phyloP scores from a whole-genome alignment of 2,113 vertebrate species.

The Petrocephalus microphthalmus region DNA sequence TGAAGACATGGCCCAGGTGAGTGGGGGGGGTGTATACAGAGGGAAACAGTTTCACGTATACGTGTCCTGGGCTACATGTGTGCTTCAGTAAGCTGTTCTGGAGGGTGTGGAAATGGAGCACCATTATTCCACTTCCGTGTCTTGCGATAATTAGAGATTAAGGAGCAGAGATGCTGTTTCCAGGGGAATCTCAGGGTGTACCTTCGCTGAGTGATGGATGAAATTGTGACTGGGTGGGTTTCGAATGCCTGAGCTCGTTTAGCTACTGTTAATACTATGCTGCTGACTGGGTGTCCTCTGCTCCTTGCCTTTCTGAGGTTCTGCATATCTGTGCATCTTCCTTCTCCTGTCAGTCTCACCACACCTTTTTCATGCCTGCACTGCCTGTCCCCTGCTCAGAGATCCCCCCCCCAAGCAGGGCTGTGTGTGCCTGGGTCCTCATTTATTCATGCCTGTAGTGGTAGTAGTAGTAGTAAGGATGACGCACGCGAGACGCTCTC shows the following conservation, averaged over 20 bases:
- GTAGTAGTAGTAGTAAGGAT: constrained; percentile 6
- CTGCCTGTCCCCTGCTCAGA: background rate
- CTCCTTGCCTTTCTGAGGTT: background rate
- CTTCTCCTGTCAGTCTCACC: background rate
- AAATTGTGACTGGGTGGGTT: background rate
- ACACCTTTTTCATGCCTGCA: background rate
- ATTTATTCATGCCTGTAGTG: background rate
- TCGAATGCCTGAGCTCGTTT: background rate
- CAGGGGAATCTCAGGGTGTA: background rate
- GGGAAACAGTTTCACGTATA: background rate
- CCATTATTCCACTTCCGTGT: background rate
- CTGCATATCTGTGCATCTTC: background rate
- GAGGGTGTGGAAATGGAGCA: background rate
- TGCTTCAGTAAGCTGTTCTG: background rate
- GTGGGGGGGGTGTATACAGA: background rate
- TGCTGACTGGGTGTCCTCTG: background rate
- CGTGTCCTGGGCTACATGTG: background rate
- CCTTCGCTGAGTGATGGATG: background rate
- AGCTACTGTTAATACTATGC: background rate
- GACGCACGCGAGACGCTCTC: background rate
- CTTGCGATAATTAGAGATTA: constrained; percentile 8
- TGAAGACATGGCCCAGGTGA: constrained; percentile 48
- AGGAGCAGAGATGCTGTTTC: background rate
- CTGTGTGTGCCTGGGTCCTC: background rate
- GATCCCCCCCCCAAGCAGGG: background rate